Percentiles rank a stretch among this genome's conserved stretches.
phyloP scores from a whole-genome alignment of 2,797 vertebrate species.

The Halcyon leucocephala region DNA sequence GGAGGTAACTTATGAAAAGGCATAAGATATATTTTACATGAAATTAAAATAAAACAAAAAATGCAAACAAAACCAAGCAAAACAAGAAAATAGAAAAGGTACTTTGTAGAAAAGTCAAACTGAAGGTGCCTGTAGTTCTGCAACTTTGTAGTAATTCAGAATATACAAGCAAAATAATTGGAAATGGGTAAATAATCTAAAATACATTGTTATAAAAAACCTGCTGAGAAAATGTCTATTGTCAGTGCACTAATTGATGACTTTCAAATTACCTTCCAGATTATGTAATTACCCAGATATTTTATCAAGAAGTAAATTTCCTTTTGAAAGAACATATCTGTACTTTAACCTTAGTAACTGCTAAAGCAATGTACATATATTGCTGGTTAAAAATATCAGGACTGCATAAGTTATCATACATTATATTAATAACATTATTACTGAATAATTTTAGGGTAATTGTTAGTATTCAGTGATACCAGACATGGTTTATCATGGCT shows the following conservation, averaged over 20 bases:
- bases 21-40: neutral
- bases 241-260: neutral
- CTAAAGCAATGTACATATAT: neutral
- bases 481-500: neutral
- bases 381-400: neutral
- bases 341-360: neutral
- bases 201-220: neutral
- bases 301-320: neutral
- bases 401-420: neutral
- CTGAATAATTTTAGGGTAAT: neutral
- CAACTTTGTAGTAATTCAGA: neutral
- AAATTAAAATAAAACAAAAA: neutral
- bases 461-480: neutral
- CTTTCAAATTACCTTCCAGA: neutral
- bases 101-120: neutral
- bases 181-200: neutral
- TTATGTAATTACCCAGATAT: neutral
- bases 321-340: neutral
- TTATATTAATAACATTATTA: neutral
- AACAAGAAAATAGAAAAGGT: fast-evolving
- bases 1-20: neutral
- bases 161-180: neutral
- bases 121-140: neutral
- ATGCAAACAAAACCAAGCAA: fast-evolving
- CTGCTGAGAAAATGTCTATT: neutral